Base-by-base conservation (phyloP, 2,797 vertebrate genomes). In the Eulemur rubriventer region DNA sequence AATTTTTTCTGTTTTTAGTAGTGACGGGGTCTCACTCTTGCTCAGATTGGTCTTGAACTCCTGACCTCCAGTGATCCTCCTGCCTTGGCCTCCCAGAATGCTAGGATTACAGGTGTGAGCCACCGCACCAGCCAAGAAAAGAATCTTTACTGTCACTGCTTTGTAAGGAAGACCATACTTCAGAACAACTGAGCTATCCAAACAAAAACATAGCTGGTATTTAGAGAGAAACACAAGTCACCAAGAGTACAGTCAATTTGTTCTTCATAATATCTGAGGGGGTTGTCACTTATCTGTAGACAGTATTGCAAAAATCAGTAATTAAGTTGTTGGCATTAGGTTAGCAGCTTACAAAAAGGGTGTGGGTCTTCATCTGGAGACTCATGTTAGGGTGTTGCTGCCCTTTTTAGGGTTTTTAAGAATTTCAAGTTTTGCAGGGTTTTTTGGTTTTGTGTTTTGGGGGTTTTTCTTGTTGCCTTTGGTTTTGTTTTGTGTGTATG, bases 291-390 rank as follows among this genome's bases (percentile, higher is more conserved):
- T 17, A 50, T 35, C 48, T 59, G 59, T 55, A 46, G 61, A 67
- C 13, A 94, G 70, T 72, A 80, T 63, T 57, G 69, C n/a, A 92
- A 94, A 70, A 80, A 30, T 84, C 63, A 81, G 65, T 41, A 88
- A 88, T 59, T 48, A 72, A 73, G 14, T 57, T 76, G 63, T 87
- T 91, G 93, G 30, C 24, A 9, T 73, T 69, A 82, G 35, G 55
- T 61, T 41, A 91, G 52, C 67, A 93, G 72, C 46, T 46, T 52
- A n/a, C 46, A 26, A 33, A 22, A 92, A 91, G 17, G 52, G 20
- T 7, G 0, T 65, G 75, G 57, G 4, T 59, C 55, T 94, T 79
- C 35, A 55, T 48, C 69, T 69, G 81, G 30, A 82, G 43, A 65
- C 9, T 48, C 17, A 0, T 50, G 43, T 63, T 70, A 73, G 33